These are phyloP conservation scores for Drosophila imparisetae DNA, from an alignment of 2,888 invertebrate genomes.

Conservation along the genomic window DNA sequence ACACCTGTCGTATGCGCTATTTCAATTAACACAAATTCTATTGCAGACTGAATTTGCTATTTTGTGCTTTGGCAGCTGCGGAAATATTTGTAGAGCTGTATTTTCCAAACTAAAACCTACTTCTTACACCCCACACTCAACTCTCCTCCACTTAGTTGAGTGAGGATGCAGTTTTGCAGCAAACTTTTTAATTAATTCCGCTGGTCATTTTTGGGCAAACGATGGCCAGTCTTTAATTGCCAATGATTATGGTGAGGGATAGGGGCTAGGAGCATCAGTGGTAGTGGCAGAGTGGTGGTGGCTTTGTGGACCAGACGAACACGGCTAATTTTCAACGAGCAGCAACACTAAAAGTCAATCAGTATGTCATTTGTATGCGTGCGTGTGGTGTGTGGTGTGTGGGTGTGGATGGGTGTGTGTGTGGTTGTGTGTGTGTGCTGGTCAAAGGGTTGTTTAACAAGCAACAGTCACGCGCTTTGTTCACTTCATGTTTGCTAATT, in stretches of 20 bases:
- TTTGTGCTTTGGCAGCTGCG: conserved; percentile 28
- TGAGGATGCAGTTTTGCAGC: conserved; percentile 35
- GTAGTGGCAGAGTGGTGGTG: conserved; percentile 15
- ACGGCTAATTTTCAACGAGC: conserved; percentile 62
- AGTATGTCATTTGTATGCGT: conserved; percentile 65
- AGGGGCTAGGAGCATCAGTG: not conserved
- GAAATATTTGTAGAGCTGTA: conserved; percentile 50
- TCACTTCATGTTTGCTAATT: conserved; percentile 75
- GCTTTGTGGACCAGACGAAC: conserved; percentile 47
- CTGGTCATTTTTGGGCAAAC: conserved; percentile 57
- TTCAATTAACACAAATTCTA: conserved; percentile 47
- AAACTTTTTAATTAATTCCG: conserved; percentile 77
- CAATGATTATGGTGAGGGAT: conserved; percentile 29
- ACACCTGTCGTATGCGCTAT: conserved; percentile 41
- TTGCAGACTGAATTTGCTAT: not conserved
- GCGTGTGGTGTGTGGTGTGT: not conserved
- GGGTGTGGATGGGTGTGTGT: not conserved
- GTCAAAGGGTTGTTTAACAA: conserved; percentile 31
- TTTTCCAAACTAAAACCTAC: conserved; percentile 11
- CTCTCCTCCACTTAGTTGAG: not conserved
- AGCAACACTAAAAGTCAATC: conserved; percentile 59
- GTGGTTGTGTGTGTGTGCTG: not conserved
- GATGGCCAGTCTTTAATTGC: conserved; percentile 50
- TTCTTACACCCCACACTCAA: not conserved
- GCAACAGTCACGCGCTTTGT: conserved; percentile 57